Evolutionary conservation across 2,888 invertebrate species (phyloP).

Genomic region (Caenorhabditis angaria): DNA sequence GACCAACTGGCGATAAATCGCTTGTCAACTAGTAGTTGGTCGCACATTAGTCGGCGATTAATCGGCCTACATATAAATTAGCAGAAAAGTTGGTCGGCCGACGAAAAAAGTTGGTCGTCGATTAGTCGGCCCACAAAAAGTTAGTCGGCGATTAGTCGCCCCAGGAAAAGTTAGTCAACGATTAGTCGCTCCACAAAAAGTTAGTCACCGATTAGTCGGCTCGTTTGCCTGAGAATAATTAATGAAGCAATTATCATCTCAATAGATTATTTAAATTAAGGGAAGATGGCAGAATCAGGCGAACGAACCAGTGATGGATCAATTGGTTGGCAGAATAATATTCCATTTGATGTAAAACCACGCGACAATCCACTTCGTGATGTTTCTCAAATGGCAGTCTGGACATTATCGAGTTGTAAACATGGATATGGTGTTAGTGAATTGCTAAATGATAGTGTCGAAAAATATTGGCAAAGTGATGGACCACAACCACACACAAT

Average conservation of each 20-base stretch:
- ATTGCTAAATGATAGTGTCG: slow-evolving; percentile 90
- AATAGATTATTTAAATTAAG: not conserved
- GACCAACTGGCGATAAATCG: too few relatives aligned
- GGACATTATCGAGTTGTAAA: slow-evolving; percentile 98
- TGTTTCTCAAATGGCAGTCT: slow-evolving; percentile 91
- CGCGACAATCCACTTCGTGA: slow-evolving; percentile 78
- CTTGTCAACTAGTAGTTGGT: too few relatives aligned
- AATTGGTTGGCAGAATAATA: slow-evolving; percentile 33
- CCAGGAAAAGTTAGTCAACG: too few relatives aligned
- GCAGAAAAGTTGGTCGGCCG: too few relatives aligned
- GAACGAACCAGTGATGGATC: slow-evolving; percentile 30
- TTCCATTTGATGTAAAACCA: slow-evolving; percentile 43
- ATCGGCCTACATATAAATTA: too few relatives aligned
- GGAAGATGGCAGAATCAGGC: not conserved
- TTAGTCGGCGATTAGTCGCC: too few relatives aligned
- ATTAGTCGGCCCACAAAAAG: too few relatives aligned
- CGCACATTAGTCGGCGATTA: too few relatives aligned
- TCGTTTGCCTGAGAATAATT: too few relatives aligned
- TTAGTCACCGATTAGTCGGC: too few relatives aligned
- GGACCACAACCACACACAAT: slow-evolving; percentile 97
- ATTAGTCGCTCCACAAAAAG: too few relatives aligned
- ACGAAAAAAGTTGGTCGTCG: too few relatives aligned
- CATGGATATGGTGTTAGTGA: slow-evolving; percentile 98
- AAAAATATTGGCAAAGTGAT: slow-evolving; percentile 99
- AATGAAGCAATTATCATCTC: not conserved